A percentile compares a stretch with the other conserved stretches of the same genome.
phyloP scores from a whole-genome alignment of 2,113 vertebrate species.

The Struthidea cinerea region DNA sequence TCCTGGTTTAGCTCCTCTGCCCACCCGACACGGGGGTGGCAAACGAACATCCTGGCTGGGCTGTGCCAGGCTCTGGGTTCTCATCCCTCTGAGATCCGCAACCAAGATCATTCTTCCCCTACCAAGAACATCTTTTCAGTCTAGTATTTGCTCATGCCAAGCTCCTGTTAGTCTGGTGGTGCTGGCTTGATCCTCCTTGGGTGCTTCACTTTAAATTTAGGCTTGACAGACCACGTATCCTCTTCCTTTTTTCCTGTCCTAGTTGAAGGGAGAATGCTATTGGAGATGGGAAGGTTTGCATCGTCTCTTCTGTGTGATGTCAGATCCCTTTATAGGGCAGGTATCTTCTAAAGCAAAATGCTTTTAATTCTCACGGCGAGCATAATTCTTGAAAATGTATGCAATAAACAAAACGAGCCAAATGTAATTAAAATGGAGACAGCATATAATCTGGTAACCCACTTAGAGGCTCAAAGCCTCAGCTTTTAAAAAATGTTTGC shows the following conservation, averaged over 20 bases:
- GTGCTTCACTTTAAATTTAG: neutral
- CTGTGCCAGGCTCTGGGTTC: neutral
- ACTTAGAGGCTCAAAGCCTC: conserved; percentile 59
- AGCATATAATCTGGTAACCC: conserved; percentile 67
- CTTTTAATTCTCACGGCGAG: neutral
- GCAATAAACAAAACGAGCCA: conserved; percentile 50
- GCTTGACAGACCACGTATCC: neutral
- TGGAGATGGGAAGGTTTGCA: neutral
- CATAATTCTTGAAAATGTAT: conserved; percentile 47
- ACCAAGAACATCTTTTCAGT: neutral
- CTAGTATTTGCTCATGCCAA: neutral
- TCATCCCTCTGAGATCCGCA: neutral
- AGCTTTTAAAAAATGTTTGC: conserved; percentile 48
- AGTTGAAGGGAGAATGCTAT: neutral
- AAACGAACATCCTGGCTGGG: neutral
- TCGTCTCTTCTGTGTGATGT: neutral
- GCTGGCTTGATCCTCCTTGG: neutral
- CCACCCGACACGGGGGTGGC: accelerated
- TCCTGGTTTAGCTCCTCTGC: neutral
- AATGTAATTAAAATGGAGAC: conserved; percentile 65
- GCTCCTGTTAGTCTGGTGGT: neutral
- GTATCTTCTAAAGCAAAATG: conserved; percentile 24
- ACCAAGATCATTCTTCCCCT: neutral
- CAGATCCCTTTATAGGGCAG: conserved; percentile 29
- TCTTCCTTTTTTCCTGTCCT: neutral